Percentiles rank a stretch among this genome's conserved stretches.
phyloP scores from a whole-genome alignment of 2,113 vertebrate genomes.

The Danionella cerebrum region DNA sequence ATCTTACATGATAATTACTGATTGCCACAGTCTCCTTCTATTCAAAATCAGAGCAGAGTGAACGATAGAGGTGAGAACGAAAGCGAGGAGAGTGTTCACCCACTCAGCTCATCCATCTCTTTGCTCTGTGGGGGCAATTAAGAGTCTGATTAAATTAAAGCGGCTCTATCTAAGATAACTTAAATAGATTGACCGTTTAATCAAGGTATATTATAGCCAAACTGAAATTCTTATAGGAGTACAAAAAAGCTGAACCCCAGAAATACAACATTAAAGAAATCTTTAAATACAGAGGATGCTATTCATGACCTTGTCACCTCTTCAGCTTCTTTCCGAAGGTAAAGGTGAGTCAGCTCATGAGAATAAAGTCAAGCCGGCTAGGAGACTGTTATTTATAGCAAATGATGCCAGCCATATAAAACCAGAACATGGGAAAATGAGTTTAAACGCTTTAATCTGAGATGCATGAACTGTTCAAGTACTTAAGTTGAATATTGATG shows the following conservation, averaged over 20 bases:
- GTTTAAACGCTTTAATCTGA: too few relatives aligned
- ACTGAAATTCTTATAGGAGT: not conserved
- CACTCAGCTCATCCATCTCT: slow-evolving; percentile 32
- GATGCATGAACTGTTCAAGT: too few relatives aligned
- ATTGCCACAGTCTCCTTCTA: not conserved
- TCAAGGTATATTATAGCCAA: slow-evolving; percentile 24
- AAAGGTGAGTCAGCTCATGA: not conserved
- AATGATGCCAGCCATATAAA: not conserved
- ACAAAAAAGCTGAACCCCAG: not conserved
- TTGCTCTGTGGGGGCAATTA: slow-evolving; percentile 26
- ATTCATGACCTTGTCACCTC: not conserved
- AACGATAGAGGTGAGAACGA: not conserved
- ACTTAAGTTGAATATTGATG: not conserved
- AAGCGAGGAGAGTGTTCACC: slow-evolving; percentile 14
- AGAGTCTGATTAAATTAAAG: slow-evolving; percentile 38
- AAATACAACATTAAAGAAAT: too few relatives aligned
- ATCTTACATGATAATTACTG: slow-evolving; percentile 6
- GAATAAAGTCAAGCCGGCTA: not conserved
- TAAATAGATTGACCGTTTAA: slow-evolving; percentile 34
- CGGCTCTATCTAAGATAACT: slow-evolving; percentile 36
- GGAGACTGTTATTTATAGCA: not conserved
- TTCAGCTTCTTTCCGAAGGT: not conserved
- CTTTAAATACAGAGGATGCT: too few relatives aligned
- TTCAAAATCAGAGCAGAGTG: slow-evolving; percentile 16
- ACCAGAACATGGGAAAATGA: too few relatives aligned